These are phyloP conservation scores for Gibbula magus DNA, from an alignment of 2,888 invertebrate species.

Conservation along the genomic window DNA sequence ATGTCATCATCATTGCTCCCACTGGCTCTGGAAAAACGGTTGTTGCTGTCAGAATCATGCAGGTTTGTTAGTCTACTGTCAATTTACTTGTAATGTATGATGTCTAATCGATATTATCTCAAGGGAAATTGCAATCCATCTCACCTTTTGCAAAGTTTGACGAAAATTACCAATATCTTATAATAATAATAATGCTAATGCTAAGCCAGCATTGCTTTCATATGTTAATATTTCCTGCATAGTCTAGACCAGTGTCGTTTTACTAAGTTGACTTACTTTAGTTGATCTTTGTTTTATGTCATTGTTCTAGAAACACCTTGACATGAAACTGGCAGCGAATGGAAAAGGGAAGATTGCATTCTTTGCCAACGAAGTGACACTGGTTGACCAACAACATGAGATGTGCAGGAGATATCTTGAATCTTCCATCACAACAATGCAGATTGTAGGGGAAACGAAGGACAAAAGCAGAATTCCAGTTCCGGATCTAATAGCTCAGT, in stretches of 20 bases:
- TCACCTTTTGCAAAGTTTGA: too few species aligned
- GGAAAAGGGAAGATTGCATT: neutral
- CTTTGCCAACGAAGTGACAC: constrained; percentile 6
- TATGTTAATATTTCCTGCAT: too few species aligned
- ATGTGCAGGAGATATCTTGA: neutral
- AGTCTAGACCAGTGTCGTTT: too few species aligned
- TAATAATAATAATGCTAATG: too few species aligned
- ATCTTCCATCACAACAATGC: neutral
- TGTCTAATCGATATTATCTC: too few species aligned
- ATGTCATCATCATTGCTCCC: neutral
- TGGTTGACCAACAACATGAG: constrained; percentile 6
- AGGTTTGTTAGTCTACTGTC: too few species aligned
- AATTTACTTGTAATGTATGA: neutral
- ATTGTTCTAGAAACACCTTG: neutral
- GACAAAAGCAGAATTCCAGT: neutral
- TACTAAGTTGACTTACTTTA: too few species aligned
- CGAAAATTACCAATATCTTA: too few species aligned
- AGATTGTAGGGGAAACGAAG: neutral
- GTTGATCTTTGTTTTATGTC: neutral
- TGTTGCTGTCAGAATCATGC: constrained; percentile 8
- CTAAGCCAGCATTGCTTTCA: too few species aligned
- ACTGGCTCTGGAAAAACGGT: constrained; percentile 11
- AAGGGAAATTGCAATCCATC: too few species aligned
- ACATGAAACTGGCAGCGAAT: neutral
- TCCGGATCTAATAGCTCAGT: neutral